These are phyloP conservation scores for Melanostoma mellinum DNA, from an alignment of 2,888 invertebrate species.

Conservation along the genomic window DNA sequence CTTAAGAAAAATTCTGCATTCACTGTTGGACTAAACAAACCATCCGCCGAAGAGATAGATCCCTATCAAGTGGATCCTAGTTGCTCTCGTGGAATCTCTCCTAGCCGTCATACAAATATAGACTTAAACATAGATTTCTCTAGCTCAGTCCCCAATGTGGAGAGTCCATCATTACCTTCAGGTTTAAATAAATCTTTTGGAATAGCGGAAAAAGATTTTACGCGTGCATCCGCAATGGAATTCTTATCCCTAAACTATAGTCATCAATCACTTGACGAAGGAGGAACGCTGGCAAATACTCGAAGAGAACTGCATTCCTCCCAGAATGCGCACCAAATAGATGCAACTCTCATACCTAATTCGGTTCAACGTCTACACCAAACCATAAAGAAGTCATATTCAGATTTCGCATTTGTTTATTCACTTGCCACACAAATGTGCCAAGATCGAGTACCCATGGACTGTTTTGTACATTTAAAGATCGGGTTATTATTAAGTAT, in stretches of 20 bases:
- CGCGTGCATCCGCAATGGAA: conserved; percentile 44
- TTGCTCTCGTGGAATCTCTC: conserved; percentile 28
- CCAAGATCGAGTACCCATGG: conserved; percentile 80
- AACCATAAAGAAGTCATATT: conserved; percentile 76
- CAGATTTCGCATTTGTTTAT: conserved; percentile 81
- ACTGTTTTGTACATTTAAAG: conserved; percentile 81
- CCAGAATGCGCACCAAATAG: conserved; percentile 37
- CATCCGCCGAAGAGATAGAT: neutral
- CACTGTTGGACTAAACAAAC: neutral
- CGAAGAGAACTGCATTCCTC: conserved; percentile 23
- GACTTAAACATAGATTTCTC: neutral
- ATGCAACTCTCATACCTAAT: conserved; percentile 74
- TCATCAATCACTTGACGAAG: conserved; percentile 32
- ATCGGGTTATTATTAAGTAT: conserved; percentile 81
- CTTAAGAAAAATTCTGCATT: neutral
- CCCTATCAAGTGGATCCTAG: conserved; percentile 17
- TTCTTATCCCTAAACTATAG: conserved; percentile 49
- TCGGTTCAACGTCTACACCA: conserved; percentile 76
- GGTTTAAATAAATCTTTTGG: too few species aligned
- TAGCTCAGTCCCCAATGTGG: too few species aligned
- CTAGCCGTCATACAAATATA: neutral
- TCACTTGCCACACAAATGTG: conserved; percentile 81
- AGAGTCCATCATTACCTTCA: too few species aligned
- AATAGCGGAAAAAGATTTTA: neutral
- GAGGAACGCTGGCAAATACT: neutral